Percentiles rank a stretch among this genome's conserved stretches.
Conservation (phyloP, 2,797 vertebrate species). For the Takifugu ocellatus region DNA sequence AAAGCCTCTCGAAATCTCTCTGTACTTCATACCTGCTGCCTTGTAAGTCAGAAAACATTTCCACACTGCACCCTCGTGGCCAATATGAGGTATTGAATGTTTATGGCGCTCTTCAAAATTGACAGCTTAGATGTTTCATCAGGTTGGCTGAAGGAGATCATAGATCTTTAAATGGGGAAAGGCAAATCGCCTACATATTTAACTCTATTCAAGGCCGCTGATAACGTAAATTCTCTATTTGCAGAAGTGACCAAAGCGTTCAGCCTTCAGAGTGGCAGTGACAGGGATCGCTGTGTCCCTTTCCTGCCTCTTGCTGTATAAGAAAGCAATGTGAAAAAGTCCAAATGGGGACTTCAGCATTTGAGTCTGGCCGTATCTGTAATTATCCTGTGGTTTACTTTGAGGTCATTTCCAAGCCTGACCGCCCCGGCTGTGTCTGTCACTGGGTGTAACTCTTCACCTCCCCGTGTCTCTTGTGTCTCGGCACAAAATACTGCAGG, state of each 20-base stretch:
- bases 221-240: no score
- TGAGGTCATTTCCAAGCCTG: constrained; percentile 53
- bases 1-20: neutral
- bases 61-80: constrained; percentile 66
- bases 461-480: constrained; percentile 50
- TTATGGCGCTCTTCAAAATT: neutral
- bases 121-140: neutral
- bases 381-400: constrained; percentile 50
- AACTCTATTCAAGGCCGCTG: no score
- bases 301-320: no score
- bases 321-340: constrained; percentile 17
- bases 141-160: neutral
- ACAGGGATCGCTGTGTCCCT: no score
- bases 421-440: constrained; percentile 49
- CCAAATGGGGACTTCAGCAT: no score
- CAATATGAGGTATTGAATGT: constrained; percentile 24
- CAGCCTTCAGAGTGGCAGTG: no score
- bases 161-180: neutral
- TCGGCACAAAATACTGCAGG: constrained; percentile 38
- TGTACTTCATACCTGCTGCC: neutral
- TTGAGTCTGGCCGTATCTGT: constrained; percentile 12
- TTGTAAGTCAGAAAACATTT: constrained; percentile 7
- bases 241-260: no score
- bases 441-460: constrained; percentile 63
- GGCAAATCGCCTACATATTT: no score